Evolutionary conservation across 2,888 invertebrate species (phyloP).

Genomic region (Micoletzkya japonica): DNA sequence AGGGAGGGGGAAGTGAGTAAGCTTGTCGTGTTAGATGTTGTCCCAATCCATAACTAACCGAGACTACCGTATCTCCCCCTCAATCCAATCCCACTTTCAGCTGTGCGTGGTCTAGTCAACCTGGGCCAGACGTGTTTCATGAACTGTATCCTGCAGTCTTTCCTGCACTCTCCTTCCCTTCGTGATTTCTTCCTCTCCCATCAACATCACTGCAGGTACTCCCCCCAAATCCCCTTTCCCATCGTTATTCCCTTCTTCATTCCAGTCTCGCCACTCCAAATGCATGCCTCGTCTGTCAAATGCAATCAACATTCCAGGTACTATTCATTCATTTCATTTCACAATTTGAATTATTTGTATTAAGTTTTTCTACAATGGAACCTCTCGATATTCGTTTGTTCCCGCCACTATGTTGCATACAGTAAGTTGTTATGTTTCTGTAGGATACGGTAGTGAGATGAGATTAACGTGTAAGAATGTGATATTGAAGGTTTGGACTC

Average conservation of each 20-base stretch:
- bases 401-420: conserved; percentile 18
- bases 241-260: conserved; percentile 69
- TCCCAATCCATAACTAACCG: not conserved
- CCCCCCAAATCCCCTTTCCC: conserved; percentile 66
- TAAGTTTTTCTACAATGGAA: conserved; percentile 45
- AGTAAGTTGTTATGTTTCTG: not conserved
- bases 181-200: conserved; percentile 93
- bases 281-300: conserved; percentile 84
- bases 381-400: conserved; percentile 19
- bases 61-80: not conserved
- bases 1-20: conserved; percentile 12
- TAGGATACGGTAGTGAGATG: conserved; percentile 71
- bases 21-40: not conserved
- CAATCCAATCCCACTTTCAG: conserved; percentile 53
- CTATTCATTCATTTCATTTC: not conserved
- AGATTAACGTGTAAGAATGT: not conserved
- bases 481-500: conserved; percentile 72
- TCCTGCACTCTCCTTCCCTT: conserved; percentile 90
- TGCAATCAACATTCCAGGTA: conserved; percentile 88
- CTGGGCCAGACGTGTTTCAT: conserved; percentile 97
- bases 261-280: conserved; percentile 21
- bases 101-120: conserved; percentile 89
- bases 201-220: conserved; percentile 77
- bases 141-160: conserved; percentile 83
- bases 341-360: not conserved